These are phyloP conservation scores for Rhyacichthys aspro DNA, from an alignment of 2,797 vertebrate species.

Conservation along the genomic window DNA sequence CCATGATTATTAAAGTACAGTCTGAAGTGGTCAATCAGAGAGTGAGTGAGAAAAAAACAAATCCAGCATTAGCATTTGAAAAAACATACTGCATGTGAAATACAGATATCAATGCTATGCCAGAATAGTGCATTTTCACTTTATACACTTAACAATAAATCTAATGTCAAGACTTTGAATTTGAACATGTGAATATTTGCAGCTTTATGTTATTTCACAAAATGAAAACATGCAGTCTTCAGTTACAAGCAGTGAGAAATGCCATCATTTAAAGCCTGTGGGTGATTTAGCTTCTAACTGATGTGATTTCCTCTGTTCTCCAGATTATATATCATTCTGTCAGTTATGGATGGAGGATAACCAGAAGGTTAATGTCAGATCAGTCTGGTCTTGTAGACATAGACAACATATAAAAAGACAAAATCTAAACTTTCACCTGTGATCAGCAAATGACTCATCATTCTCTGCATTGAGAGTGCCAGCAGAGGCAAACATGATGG, in stretches of 20 bases:
- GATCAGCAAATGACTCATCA: conserved; percentile 96
- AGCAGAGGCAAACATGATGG: conserved; percentile 98
- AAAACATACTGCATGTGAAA: too few species aligned
- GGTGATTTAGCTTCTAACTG: conserved; percentile 49
- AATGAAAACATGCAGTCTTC: conserved; percentile 5
- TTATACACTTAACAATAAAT: too few species aligned
- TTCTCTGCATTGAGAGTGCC: conserved; percentile 95
- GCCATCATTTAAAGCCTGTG: conserved; percentile 31
- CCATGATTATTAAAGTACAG: background rate
- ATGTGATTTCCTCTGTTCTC: conserved; percentile 40
- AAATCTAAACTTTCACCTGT: conserved; percentile 82
- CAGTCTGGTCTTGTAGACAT: too few species aligned
- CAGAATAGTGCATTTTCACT: too few species aligned
- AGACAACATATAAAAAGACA: background rate
- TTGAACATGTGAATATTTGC: background rate
- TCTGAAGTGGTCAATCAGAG: too few species aligned
- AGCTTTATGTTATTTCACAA: background rate
- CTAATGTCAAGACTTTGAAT: background rate
- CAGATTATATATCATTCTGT: conserved; percentile 56
- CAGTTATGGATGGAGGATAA: conserved; percentile 31
- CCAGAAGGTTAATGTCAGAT: background rate
- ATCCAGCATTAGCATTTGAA: too few species aligned
- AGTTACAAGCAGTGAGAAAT: conserved; percentile 14
- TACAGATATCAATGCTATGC: too few species aligned
- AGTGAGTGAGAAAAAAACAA: too few species aligned